Evolutionary conservation across 2,113 vertebrate species (phyloP).

Genomic region (Procavia capensis): DNA sequence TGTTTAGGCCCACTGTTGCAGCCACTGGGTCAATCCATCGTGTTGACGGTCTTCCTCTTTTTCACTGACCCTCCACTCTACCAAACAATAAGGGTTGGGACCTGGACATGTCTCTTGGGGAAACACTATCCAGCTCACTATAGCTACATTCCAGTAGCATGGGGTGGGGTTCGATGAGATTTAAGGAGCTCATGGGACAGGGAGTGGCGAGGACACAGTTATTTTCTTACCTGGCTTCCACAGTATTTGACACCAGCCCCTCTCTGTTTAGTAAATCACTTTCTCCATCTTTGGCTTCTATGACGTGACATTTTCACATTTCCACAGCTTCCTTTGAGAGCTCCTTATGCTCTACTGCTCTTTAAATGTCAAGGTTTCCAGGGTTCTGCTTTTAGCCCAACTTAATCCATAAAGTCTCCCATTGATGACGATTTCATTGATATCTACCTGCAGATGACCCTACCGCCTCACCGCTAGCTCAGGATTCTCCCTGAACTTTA

Average conservation of each 20-base stretch:
- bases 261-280: not conserved
- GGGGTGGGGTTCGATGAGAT: not conserved
- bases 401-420: not conserved
- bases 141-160: not conserved
- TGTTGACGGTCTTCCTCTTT: too few species aligned
- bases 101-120: too few species aligned
- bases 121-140: too few species aligned
- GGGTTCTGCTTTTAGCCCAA: constrained; percentile 56
- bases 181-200: not conserved
- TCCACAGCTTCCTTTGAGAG: constrained; percentile 33
- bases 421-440: not conserved
- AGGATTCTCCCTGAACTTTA: not conserved
- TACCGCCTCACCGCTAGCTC: not conserved
- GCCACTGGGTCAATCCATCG: too few species aligned
- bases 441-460: not conserved
- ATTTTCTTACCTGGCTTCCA: not conserved
- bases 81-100: too few species aligned
- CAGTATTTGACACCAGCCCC: not conserved
- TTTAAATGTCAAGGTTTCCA: constrained; percentile 68
- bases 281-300: not conserved
- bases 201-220: not conserved
- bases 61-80: too few species aligned
- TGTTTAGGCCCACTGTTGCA: too few species aligned
- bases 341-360: constrained; percentile 43
- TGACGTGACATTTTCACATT: not conserved